Evolutionary conservation across 2,888 invertebrate species (phyloP), one percentile per base, ranked within the genome.

Genomic region (Arge pagana): DNA sequence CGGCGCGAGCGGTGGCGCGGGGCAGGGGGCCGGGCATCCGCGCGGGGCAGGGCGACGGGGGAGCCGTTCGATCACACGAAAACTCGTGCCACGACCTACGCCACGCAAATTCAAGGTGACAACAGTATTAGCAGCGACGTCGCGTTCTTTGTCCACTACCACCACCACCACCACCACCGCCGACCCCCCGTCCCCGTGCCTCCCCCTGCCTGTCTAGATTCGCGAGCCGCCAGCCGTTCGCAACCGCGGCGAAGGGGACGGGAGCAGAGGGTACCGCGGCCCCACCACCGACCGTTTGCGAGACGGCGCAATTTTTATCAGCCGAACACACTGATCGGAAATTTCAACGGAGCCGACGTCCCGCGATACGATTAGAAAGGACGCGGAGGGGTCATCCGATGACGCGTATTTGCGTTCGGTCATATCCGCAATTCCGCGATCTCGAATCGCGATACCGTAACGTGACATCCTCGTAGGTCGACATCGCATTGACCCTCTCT

Each of bases 61-160:
- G n/a, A n/a, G n/a, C n/a, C n/a, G n/a, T n/a, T n/a, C n/a, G n/a
- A n/a, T n/a, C n/a, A n/a, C n/a, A n/a, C n/a, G n/a, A n/a, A n/a
- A n/a, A n/a, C n/a, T n/a, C n/a, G n/a, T n/a, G 31, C 45, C 33
- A 33, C 45, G 45, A 33, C 45, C 45, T 45, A 45, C 45, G 33
- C 45, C 45, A 45, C 31, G 33, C 26, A 45, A 45, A 45, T 18
- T 45, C 45, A 33, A 33, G 37, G 31, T 23, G 48, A 16, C 48
- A 33, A 23, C 45, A 10, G 7, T 13, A 45, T 6, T 13, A 33
- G 33, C 45, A n/a, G 8, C 57, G 59, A 55, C 52, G 52, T 52
- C 56, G 49, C 56, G 53, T 53, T 55, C 54, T 53, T 57, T 57
- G n/a, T n/a, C 39, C 35, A 53, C 54, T 54, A 57, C 54, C 55